Conservation (phyloP, 2,797 vertebrate genomes). For the Schizopygopsis malacanthus region DNA sequence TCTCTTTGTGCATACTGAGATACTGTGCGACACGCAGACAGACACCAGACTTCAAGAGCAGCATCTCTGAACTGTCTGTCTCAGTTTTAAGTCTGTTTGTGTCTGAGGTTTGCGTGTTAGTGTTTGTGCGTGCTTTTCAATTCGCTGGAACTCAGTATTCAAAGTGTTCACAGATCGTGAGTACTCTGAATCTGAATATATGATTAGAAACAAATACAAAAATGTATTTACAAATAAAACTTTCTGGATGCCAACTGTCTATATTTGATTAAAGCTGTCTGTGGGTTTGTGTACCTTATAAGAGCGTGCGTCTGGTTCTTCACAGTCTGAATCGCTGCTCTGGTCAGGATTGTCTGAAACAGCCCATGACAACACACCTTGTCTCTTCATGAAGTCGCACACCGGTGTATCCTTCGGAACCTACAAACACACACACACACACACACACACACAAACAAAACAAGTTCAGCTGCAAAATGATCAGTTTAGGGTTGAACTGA, state of each 20-base stretch:
- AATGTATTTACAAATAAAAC: background rate
- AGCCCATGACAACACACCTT: conserved; percentile 72
- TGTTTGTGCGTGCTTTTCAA: background rate
- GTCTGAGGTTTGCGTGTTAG: conserved; percentile 1
- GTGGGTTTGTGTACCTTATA: conserved; percentile 82
- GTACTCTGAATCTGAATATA: background rate
- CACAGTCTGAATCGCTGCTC: conserved; percentile 82
- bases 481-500: conserved; percentile 20
- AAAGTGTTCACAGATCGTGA: background rate
- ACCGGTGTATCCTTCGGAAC: conserved; percentile 63
- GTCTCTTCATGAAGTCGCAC: conserved; percentile 79
- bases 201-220: background rate
- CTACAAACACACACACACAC: conserved; percentile 55
- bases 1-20: conserved; percentile 7
- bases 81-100: background rate
- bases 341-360: conserved; percentile 76
- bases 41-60: background rate
- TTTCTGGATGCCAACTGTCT: background rate
- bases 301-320: conserved; percentile 67
- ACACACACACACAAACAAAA: no score
- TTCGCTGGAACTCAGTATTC: background rate
- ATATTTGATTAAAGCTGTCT: background rate
- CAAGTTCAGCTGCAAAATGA: background rate
- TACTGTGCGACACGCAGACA: background rate
- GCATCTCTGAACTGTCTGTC: conserved; percentile 5